These are phyloP conservation scores for Catajapyx aquilonaris DNA, from an alignment of 1,140 invertebrate genomes.

Conservation along the genomic window DNA sequence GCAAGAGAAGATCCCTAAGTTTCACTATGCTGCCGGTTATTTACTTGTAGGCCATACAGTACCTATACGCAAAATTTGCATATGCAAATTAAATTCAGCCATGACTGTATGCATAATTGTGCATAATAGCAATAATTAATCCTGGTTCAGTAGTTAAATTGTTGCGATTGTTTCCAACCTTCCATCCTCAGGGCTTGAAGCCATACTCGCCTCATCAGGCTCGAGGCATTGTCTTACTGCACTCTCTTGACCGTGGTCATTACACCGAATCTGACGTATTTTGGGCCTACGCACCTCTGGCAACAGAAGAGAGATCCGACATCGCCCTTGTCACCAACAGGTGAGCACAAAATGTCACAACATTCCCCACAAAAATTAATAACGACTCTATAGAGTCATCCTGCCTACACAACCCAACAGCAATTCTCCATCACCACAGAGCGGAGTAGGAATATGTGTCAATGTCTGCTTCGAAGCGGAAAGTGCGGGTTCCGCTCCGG, in stretches of 20 bases:
- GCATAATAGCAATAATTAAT: too few relatives aligned
- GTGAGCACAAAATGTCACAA: conserved; percentile 22
- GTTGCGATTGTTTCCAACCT: not conserved
- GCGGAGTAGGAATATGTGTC: too few relatives aligned
- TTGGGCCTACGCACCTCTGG: conserved; percentile 43
- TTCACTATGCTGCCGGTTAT: too few relatives aligned
- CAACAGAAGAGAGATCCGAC: conserved; percentile 24
- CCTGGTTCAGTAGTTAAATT: too few relatives aligned
- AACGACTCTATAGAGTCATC: not conserved
- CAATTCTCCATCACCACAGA: not conserved
- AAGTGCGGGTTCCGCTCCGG: conserved; percentile 17
- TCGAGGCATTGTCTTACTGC: conserved; percentile 35
- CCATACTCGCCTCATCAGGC: conserved; percentile 39
- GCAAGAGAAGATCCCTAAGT: too few relatives aligned
- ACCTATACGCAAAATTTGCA: too few relatives aligned
- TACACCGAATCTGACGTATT: conserved; percentile 44
- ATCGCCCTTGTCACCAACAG: conserved; percentile 35
- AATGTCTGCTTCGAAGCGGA: conserved; percentile 7
- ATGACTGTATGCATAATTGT: too few relatives aligned
- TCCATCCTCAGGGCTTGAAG: conserved; percentile 30
- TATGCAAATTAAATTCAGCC: too few relatives aligned
- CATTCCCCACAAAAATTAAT: not conserved
- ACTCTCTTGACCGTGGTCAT: conserved; percentile 34
- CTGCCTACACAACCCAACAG: not conserved
- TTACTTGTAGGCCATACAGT: too few relatives aligned